Conservation (phyloP, 2,113 vertebrate species). For the Pseudopipra pipra region DNA sequence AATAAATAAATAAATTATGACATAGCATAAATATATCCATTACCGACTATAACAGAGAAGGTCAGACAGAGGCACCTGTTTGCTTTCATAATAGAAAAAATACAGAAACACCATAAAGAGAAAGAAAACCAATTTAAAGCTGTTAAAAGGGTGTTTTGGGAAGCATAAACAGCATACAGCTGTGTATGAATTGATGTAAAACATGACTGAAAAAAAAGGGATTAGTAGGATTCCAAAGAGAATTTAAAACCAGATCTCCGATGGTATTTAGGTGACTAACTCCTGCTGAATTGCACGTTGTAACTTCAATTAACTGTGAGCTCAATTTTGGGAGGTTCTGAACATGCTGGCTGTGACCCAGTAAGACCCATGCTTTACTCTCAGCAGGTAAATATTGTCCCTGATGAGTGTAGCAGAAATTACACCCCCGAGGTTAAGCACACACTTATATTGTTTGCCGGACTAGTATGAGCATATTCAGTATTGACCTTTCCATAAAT, state of each 20-base stretch:
- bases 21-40: neutral
- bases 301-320: neutral
- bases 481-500: neutral
- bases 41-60: neutral
- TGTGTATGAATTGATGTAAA: neutral
- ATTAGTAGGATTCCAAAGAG: neutral
- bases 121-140: neutral
- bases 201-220: neutral
- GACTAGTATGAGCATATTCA: neutral
- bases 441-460: neutral
- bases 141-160: neutral
- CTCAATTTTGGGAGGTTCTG: neutral
- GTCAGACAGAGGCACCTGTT: neutral
- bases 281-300: neutral
- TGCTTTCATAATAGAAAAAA: neutral
- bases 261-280: neutral
- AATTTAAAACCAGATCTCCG: neutral
- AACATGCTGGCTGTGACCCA: neutral
- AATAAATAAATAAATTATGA: conserved; percentile 9
- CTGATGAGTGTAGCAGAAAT: neutral
- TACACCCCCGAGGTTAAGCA: neutral
- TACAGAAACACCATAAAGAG: neutral
- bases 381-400: neutral
- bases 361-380: neutral
- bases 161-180: neutral